These are phyloP conservation scores for Rhaphigaster nebulosa DNA, from an alignment of 2,888 invertebrate species.

Conservation along the genomic window DNA sequence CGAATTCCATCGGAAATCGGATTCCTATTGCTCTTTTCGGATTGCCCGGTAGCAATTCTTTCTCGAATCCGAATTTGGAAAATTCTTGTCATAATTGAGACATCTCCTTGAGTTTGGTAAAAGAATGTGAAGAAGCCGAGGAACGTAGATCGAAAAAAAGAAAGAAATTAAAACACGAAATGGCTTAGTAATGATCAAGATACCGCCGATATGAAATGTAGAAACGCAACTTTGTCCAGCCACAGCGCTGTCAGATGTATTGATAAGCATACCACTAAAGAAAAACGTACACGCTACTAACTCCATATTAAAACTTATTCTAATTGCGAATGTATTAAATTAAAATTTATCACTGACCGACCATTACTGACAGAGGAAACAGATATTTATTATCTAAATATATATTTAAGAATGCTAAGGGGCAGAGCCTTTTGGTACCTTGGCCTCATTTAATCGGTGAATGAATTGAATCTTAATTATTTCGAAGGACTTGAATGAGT, in stretches of 20 bases:
- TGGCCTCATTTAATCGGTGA: not conserved
- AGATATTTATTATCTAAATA: too few species aligned
- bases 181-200: not conserved
- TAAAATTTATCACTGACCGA: not conserved
- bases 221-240: not conserved
- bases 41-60: conserved; percentile 27
- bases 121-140: not conserved
- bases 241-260: not conserved
- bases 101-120: not conserved
- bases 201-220: not conserved
- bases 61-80: not conserved
- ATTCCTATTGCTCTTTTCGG: conserved; percentile 7
- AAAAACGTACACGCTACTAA: not conserved
- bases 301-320: not conserved
- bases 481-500: not conserved
- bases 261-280: not conserved
- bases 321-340: not conserved
- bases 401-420: not conserved
- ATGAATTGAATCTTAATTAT: not conserved
- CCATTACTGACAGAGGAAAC: too few species aligned
- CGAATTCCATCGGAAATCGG: not conserved
- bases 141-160: not conserved
- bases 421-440: not conserved
- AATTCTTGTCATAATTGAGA: conserved; percentile 38
- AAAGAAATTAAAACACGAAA: not conserved